Evolutionary conservation across 2,113 vertebrate genomes (phyloP).

Genomic region (Passer montanus): DNA sequence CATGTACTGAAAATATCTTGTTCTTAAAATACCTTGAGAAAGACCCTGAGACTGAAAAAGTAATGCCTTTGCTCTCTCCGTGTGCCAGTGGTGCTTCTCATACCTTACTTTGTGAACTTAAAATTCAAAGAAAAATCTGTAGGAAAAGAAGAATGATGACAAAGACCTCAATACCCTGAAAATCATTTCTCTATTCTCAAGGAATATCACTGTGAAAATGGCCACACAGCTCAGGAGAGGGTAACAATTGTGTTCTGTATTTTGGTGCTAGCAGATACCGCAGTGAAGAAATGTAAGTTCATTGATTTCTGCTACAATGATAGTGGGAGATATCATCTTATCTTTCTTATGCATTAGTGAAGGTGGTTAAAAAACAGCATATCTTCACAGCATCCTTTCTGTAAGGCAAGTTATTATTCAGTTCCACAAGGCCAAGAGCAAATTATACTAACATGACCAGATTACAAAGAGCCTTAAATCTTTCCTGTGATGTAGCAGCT

Average conservation of each 20-base stretch:
- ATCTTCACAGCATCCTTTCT: not conserved
- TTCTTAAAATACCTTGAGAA: conserved; percentile 41
- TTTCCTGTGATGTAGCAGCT: not conserved
- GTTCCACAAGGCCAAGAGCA: not conserved
- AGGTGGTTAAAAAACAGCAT: not conserved
- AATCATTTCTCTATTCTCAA: not conserved
- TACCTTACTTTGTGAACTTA: not conserved
- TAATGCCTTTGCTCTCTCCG: not conserved
- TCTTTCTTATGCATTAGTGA: not conserved
- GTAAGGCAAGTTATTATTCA: not conserved
- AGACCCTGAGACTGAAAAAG: not conserved
- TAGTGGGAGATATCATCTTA: not conserved
- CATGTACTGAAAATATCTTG: not conserved
- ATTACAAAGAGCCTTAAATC: not conserved
- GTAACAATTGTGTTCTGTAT: not conserved
- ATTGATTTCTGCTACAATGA: not conserved
- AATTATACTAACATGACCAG: not conserved
- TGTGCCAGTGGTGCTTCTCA: not conserved
- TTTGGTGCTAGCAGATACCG: not conserved
- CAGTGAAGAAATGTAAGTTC: not conserved
- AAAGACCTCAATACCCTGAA: not conserved
- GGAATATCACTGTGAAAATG: not conserved
- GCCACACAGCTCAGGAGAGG: not conserved
- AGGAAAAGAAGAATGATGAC: not conserved
- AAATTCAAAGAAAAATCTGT: conserved; percentile 7